Evolutionary conservation across 2,888 invertebrate species (phyloP).

Genomic region (Deroplatys truncata): DNA sequence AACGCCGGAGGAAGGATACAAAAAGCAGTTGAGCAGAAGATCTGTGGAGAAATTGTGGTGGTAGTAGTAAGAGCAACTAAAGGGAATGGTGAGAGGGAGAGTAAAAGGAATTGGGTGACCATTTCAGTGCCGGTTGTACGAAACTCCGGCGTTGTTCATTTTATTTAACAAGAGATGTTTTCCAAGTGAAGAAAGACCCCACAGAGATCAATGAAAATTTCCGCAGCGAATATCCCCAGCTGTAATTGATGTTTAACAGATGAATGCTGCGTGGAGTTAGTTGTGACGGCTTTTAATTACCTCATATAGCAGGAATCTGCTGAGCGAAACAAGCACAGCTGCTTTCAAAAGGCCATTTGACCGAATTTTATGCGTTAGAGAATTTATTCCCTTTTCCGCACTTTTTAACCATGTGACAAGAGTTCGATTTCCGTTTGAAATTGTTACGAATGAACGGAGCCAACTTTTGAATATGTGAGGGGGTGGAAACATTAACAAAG

Average conservation of each 20-base stretch:
- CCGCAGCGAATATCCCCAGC: background rate
- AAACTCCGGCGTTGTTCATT: background rate
- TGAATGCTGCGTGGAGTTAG: background rate
- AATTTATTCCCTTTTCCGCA: background rate
- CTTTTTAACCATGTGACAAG: background rate
- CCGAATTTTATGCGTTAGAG: background rate
- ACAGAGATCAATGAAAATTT: background rate
- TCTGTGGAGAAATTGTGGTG: no score
- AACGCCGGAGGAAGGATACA: no score
- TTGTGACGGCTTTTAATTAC: background rate
- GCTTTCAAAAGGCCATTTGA: background rate
- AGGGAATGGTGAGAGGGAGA: background rate
- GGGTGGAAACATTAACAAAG: background rate
- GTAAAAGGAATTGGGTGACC: background rate
- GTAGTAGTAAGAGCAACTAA: background rate
- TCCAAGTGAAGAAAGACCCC: background rate
- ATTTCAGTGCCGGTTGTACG: background rate
- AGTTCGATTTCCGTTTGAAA: background rate
- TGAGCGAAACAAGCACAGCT: background rate
- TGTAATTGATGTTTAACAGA: background rate
- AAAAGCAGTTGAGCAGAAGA: background rate
- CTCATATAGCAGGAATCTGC: background rate
- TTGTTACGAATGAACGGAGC: background rate
- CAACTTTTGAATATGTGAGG: background rate
- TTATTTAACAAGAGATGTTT: background rate